Evolutionary conservation across 2,888 invertebrate species (phyloP), one percentile per base, ranked within the genome.

Genomic region (Homarus gammarus): DNA sequence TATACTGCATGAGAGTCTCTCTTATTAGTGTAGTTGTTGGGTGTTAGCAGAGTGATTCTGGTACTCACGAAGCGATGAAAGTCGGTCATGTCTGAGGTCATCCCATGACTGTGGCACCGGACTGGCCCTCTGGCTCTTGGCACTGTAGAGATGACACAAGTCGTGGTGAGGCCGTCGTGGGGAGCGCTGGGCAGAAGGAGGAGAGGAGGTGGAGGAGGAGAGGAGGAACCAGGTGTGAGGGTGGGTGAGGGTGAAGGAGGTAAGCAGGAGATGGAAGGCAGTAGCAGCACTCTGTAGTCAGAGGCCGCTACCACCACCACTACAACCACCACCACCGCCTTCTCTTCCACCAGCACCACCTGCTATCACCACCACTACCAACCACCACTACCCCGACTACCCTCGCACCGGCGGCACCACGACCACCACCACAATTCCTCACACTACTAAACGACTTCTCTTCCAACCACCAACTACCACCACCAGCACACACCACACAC

Each of bases 1-100:
- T n/a, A n/a, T n/a, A n/a, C n/a, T n/a, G n/a, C n/a, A n/a, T n/a
- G n/a, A n/a, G n/a, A n/a, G n/a, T n/a, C n/a, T n/a, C n/a, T n/a
- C n/a, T n/a, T n/a, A n/a, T n/a, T n/a, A n/a, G n/a, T n/a, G n/a
- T n/a, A n/a, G 1, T 49, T 49, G 1, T 12, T 49, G 49, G 1
- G 49, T 49, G 1, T 44, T 56, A 18, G 22, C 22, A 56, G 8
- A 22, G 1, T 12, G 0, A 0, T 0, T n/a, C n/a, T n/a, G 0
- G 75, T 75, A 75, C 75, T 75, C n/a, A 75, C 75, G 75, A 75
- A 75, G 75, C 75, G 40, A 27, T 75, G 75, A n/a, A n/a, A 44
- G n/a, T 40, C 18, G 12, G 40, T 44, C 75, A 75, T 75, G 75
- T n/a, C n/a, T 15, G 12, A 3, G 75, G 75, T 75, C 75, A 75